A percentile compares a stretch with the other conserved stretches of the same genome.
These are phyloP conservation scores for Eupithecia vulgata DNA, from an alignment of 2,888 invertebrate species.

Conservation along the genomic window DNA sequence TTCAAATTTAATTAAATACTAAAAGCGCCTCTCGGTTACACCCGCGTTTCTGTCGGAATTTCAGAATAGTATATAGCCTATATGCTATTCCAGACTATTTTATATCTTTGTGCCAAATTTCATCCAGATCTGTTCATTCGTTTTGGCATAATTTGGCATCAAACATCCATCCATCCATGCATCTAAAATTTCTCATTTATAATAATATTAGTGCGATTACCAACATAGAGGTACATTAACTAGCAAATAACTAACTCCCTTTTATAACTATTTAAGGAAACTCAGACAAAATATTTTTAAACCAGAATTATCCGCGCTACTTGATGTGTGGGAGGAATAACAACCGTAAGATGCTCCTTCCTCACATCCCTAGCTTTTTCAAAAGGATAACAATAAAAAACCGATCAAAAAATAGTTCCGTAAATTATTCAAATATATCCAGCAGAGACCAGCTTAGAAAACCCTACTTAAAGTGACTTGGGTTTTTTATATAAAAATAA, in stretches of 20 bases:
- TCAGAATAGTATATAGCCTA: too few species aligned
- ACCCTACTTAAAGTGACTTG: slow-evolving; percentile 35
- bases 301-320: background rate
- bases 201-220: too few species aligned
- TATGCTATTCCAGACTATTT: too few species aligned
- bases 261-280: background rate
- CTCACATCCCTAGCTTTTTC: background rate
- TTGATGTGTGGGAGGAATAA: too few species aligned
- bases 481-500: slow-evolving; percentile 29
- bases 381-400: slow-evolving; percentile 38
- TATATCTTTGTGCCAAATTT: too few species aligned
- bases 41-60: too few species aligned
- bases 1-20: background rate
- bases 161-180: too few species aligned
- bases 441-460: slow-evolving; percentile 21
- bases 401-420: slow-evolving; percentile 33
- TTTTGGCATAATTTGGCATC: too few species aligned
- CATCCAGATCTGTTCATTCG: too few species aligned
- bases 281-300: background rate
- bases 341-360: background rate
- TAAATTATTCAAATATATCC: slow-evolving; percentile 45
- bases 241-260: background rate
- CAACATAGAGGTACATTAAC: background rate
- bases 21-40: too few species aligned
- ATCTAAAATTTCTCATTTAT: too few species aligned